Evolutionary conservation across 2,113 vertebrate genomes (phyloP), one percentile per base, ranked within the genome.

Genomic region (Paramisgurnus dabryanus): DNA sequence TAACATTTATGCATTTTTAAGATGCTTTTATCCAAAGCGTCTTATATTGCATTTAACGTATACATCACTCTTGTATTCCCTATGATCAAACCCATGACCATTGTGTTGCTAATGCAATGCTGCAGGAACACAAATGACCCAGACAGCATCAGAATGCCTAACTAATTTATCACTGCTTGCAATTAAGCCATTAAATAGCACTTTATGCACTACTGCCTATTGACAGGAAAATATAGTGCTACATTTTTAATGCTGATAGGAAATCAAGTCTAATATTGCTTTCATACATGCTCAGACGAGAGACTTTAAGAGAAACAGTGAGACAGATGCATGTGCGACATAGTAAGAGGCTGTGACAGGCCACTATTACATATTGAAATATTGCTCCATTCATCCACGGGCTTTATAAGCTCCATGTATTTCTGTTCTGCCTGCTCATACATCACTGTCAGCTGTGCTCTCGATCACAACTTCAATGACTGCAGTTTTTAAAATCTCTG

Each of bases 301-400:
- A 58, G 40, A 64, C 61, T 64, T 4, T 27, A 3, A 9, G 13
- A 27, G 34, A 15, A 27, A 7, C 58, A 27, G 55, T 6, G 43
- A 78, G 63, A 72, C 68, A 72, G 55, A 81, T 45, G 66, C 60
- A 13, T 7, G 9, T 53, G 17, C 47, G 61, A 55, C 39, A 57
- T 39, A 39, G 69, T 81, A 68, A 86, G 50, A 53, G 40, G 12
- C 66, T 55, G 34, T 80, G 70, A 82, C 66, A 72, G 82, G 49
- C 82, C 58, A n/a, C 53, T 63, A 70, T 81, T 81, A 73, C 60
- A 69, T 82, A 84, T 80, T 86, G 82, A 82, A 84, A 82, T 84
- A 79, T 78, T 61, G 80, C 53, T 79, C 80, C 71, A 65, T 73
- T 76, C 49, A 49, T 57, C 80, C 66, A 50, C 18, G 12, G 55